Evolutionary conservation across 2,888 invertebrate species (phyloP).

Genomic region (Agrotis clavis): DNA sequence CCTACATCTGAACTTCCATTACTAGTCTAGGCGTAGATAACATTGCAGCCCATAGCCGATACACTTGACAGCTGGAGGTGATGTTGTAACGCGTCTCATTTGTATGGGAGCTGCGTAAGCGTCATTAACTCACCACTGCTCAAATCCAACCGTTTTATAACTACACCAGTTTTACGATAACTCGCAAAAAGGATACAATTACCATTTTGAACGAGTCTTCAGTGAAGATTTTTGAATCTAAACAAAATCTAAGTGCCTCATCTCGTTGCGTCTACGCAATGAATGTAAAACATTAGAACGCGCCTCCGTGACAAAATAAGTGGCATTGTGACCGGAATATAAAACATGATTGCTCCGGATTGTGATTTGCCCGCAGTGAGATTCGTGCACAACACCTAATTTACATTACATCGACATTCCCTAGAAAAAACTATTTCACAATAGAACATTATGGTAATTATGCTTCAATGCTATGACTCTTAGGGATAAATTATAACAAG

Average conservation of each 20-base stretch:
- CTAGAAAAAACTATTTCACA: constrained; percentile 46
- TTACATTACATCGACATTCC: constrained; percentile 31
- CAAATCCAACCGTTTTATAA: constrained; percentile 42
- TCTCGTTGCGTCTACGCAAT: constrained; percentile 36
- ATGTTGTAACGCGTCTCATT: constrained; percentile 51
- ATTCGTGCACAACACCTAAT: constrained; percentile 48
- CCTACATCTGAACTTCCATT: constrained; percentile 54
- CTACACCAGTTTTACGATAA: constrained; percentile 38
- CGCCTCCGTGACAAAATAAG: constrained; percentile 50
- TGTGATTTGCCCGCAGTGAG: constrained; percentile 32
- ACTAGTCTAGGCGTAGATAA: constrained; percentile 55
- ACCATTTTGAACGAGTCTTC: constrained; percentile 21
- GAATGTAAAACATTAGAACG: constrained; percentile 52
- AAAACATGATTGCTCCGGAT: constrained; percentile 41
- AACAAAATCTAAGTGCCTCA: constrained; percentile 20
- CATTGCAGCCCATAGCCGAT: constrained; percentile 51
- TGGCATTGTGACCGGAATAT: constrained; percentile 58
- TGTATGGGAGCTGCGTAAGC: constrained; percentile 33
- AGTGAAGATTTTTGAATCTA: constrained; percentile 31
- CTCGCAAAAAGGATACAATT: constrained; percentile 36
- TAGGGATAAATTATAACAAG: constrained; percentile 56
- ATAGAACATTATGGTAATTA: constrained; percentile 54
- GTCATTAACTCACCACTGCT: constrained; percentile 37
- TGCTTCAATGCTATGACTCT: constrained; percentile 50
- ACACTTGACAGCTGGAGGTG: constrained; percentile 58